Base-by-base conservation (phyloP, 30 jellyfish, hydroid and myxozoan genomes). In the Nemopilema nomurai region DNA sequence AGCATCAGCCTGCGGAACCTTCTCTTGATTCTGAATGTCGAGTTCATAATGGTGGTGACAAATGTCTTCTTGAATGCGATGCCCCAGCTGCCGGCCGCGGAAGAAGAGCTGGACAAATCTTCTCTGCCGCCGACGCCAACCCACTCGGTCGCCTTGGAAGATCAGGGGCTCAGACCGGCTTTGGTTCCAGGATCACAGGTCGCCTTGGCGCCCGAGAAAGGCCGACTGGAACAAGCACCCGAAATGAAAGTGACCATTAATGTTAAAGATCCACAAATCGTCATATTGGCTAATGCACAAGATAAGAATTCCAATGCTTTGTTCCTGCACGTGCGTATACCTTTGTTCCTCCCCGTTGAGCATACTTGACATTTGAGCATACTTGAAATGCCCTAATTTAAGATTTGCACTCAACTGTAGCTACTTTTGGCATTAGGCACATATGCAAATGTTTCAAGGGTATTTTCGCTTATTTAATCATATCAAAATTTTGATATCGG, bases 251-350 rank as follows among this genome's bases (percentile, higher is more conserved):
- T 89, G 52, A 87, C 84, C 1, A 31, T 93, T 16, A 69, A 13
- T 21, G 90, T 88, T 28, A 28, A 72, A 21, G 73, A 89, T 69
- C 98, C 98, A 3, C 97, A 88, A 62, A 69, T 93, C 52, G 97
- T 93, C 50, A 67, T 93, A 27, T 91, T 93, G 16, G 98, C 98
- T 24, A 97, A 93, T 85, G 94, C 97, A 4, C 84, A 84, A 62
- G 96, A 88, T 72, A 69, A 62, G 51, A 85, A 93, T 23, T 84
- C 98, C 0, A 89, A 93, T 53, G 98, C 97, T 1, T 63, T 93
- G 28, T 93, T 93, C 73, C 80, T 93, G 51, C 29, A 79, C 0
- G 96, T 88, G 71, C 53, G 87, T 64, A 27, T 30, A 20, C 51
- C 28, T n/a, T n/a, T n/a, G n/a, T n/a, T n/a, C n/a, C n/a, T n/a